phyloP scores from a whole-genome alignment of 35 echinoderm and acorn worm genomes.

The Heliocidaris erythrogramma region DNA sequence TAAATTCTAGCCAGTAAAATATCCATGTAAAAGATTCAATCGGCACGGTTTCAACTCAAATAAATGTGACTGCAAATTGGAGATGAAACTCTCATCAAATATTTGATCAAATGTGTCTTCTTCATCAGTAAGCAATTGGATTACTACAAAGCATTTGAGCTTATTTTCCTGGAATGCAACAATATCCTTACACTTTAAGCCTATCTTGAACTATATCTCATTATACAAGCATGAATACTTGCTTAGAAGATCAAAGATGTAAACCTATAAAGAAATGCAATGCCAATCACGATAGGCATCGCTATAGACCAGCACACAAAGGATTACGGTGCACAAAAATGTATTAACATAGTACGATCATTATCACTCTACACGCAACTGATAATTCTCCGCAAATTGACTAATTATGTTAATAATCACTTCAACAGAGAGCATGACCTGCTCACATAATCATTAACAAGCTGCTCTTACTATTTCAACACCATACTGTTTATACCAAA shows the following conservation, averaged over 20 bases:
- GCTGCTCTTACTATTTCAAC: not conserved
- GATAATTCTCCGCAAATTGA: not conserved
- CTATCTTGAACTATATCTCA: not conserved
- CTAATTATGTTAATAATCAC: not conserved
- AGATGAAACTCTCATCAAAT: not conserved
- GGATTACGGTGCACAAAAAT: not conserved
- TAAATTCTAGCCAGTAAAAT: not conserved
- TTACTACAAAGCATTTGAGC: too few relatives aligned
- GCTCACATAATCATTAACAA: not conserved
- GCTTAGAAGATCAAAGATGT: not conserved
- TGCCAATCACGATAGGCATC: too few relatives aligned
- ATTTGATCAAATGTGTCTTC: too few relatives aligned
- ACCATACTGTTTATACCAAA: too few relatives aligned
- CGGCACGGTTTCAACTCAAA: not conserved
- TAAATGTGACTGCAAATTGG: not conserved
- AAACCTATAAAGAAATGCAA: too few relatives aligned
- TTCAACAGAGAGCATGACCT: not conserved
- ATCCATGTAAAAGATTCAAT: not conserved
- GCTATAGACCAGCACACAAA: too few relatives aligned
- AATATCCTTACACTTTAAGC: not conserved
- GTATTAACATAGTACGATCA: not conserved
- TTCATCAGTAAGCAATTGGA: too few relatives aligned
- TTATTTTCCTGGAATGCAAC: too few relatives aligned
- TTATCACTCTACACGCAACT: not conserved
- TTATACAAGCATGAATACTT: not conserved